Conservation (phyloP, 2,797 vertebrate genomes). For the Lophius americanus region DNA sequence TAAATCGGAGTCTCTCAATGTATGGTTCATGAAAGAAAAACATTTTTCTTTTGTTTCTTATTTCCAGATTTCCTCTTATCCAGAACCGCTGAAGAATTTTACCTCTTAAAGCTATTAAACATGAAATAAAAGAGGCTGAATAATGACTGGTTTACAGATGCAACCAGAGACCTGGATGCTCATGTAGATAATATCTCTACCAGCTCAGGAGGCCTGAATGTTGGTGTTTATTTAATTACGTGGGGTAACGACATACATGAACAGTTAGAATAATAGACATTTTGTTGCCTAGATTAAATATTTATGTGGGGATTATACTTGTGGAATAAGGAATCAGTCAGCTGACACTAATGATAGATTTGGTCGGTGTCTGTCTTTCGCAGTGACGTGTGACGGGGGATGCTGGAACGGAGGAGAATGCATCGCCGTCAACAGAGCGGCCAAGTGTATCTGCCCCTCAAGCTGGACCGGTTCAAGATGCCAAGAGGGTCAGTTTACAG, state of each 20-base stretch:
- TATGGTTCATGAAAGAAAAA: too few relatives aligned
- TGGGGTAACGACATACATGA: neutral
- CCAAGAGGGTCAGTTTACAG: constrained; percentile 83
- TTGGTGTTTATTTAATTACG: neutral
- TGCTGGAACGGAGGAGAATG: constrained; percentile 90
- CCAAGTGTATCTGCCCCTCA: constrained; percentile 86
- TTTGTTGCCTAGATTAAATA: neutral
- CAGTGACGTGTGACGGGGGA: constrained; percentile 86
- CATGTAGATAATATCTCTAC: neutral
- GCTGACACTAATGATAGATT: neutral
- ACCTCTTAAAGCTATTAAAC: neutral
- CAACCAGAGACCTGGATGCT: too few relatives aligned
- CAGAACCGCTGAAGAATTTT: neutral
- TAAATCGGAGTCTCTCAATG: neutral
- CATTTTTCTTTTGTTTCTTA: neutral
- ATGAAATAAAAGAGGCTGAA: neutral
- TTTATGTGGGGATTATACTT: neutral
- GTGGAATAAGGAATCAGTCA: neutral
- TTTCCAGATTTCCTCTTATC: neutral
- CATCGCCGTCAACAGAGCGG: constrained; percentile 80
- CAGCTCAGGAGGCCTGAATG: neutral
- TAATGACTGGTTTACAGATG: too few relatives aligned
- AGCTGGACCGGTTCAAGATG: constrained; percentile 89
- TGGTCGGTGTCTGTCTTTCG: constrained; percentile 26
- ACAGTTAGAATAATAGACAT: neutral